phyloP scores from a whole-genome alignment of 2,113 vertebrate genomes.

The Dipodomys spectabilis region DNA sequence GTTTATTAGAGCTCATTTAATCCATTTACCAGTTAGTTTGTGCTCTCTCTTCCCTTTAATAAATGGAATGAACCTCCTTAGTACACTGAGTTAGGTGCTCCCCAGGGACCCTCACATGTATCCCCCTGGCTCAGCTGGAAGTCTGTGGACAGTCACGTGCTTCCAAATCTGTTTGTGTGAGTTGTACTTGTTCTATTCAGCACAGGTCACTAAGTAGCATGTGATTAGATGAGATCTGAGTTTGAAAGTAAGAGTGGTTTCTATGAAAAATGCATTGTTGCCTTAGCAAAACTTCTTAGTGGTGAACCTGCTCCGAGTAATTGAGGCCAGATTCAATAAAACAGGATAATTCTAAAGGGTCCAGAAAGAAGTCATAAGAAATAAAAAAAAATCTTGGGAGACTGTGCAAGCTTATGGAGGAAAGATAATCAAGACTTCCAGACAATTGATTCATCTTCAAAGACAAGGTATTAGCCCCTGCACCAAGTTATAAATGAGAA shows the following conservation, averaged over 20 bases:
- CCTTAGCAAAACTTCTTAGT: not conserved
- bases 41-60: no score
- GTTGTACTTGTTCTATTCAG: constrained; percentile 8
- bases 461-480: not conserved
- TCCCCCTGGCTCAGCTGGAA: not conserved
- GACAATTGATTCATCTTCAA: not conserved
- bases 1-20: not conserved
- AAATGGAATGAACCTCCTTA: not conserved
- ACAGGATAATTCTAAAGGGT: constrained; percentile 13
- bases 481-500: not conserved
- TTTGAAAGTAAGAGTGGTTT: not conserved
- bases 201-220: not conserved
- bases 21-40: not conserved
- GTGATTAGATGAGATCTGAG: not conserved
- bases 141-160: not conserved
- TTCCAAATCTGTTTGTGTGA: not conserved
- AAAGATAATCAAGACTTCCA: not conserved
- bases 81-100: not conserved
- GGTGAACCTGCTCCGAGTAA: constrained; percentile 45
- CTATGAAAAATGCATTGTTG: not conserved
- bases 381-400: not conserved
- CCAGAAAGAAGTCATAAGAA: not conserved
- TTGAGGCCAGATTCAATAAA: not conserved
- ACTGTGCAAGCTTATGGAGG: not conserved
- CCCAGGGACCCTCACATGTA: no score